Evolutionary conservation across 2,113 vertebrate genomes (phyloP), one percentile per base, ranked within the genome.

Genomic region (Mesocricetus auratus): DNA sequence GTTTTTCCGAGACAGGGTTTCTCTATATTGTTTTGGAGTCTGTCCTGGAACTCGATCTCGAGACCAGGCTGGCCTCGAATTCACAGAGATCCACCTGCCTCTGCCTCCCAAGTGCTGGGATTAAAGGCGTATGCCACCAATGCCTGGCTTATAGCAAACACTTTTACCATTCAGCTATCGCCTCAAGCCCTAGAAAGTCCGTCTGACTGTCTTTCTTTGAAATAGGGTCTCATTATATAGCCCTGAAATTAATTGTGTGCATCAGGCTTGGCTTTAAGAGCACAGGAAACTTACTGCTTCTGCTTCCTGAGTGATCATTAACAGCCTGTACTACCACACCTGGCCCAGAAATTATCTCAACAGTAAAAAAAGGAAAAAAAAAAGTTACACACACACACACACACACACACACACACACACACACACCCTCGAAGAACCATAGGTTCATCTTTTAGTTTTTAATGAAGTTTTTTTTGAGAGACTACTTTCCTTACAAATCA

Each of bases 401-500:
- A 64, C 62, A 64, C 62, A 64, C 62, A 64, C 62, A 64, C 62
- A 64, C 62, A 33, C 47, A 78, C 15, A 31, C 42, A 29, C 24
- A 45, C 24, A 31, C 24, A 31, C 12, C 36, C 12, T 3, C 68
- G 17, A 69, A 75, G 39, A 31, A 24, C 39, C 39, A 68, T 7
- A 66, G 16, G 29, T 79, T 77, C 75, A 91, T 56, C 68, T 87
- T 89, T 79, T 42, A 56, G 16, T 74, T 95, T 91, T 74, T 42
- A 95, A 60, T 5, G 33, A 29, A 86, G 33, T 69, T 81, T 94
- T 39, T 85, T 77, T 83, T 62, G 19, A 29, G 86, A 45, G n/a
- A 33, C 19, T 95, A 47, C 10, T 90, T 83, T 89, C 75, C 74
- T 82, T 86, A 95, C 16, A 92, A 56, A 60, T 0, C 62, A 36